Evolutionary conservation across 2,113 vertebrate genomes (phyloP), one percentile per base, ranked within the genome.

Genomic region (Turdus rufiventris): DNA sequence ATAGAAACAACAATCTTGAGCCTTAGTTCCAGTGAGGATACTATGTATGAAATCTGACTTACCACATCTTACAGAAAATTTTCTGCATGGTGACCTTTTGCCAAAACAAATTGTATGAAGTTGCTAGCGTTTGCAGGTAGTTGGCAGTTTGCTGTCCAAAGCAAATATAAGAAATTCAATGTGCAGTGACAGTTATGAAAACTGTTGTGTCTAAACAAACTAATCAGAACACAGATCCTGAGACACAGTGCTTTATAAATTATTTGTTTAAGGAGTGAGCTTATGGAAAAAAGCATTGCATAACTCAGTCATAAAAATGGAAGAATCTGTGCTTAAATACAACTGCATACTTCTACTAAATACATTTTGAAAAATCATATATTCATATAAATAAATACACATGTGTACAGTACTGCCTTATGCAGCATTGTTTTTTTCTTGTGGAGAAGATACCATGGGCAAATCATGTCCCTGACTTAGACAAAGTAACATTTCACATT

Each of bases 61-160:
- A 91, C 93, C 92, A 88, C 54, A 84, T 93, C 91, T 94, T 94
- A 95, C 75, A 88, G 87, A 94, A 97, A 51, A 94, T 94, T 94
- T 97, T 96, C 94, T 94, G 92, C 94, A 90, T 94, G 81, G 89
- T 91, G 93, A 95, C 93, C 94, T 93, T 97, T 97, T 94, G 93
- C 87, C 85, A 95, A 95, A 96, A 95, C 70, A 95, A 94, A 95
- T 88, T 76, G 87, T 70, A 85, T 76, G 54, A 95, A 96, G 82
- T 93, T 93, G 96, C 94, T 96, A 79, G 89, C 43, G 12, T 95
- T 81, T 94, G 92, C 95, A 96, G 93, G 94, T 96, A 94, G 56
- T 25, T 95, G 93, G 89, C 95, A 95, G 95, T 77, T 89, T 89
- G 85, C 93, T 95, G 94, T 97, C 93, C 87, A 90, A 96, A 97